Base-by-base conservation (phyloP, 2,113 vertebrate species). In the Ibidorhyncha struthersii region DNA sequence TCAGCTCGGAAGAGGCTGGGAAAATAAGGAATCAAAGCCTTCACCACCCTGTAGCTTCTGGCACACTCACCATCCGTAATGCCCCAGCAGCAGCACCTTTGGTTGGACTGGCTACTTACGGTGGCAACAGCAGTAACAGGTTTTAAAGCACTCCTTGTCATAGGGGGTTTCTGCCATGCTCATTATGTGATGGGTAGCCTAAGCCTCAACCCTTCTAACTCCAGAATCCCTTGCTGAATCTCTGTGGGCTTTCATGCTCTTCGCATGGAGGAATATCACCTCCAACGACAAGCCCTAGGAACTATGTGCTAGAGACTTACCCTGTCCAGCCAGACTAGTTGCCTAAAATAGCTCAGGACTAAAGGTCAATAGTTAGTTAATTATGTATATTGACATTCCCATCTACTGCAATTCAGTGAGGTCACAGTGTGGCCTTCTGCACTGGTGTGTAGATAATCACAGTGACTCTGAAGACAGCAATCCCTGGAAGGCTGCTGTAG, bases 311-410 rank as follows among this genome's bases (percentile, higher is more conserved):
- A 53, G 41, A 1, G 36, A 95, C 43, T 63, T 86, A 76, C 40
- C 29, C 34, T 9, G 18, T 17, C 71, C 30, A 59, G 55, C 47
- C 71, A 0, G 5, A 55, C 41, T 20, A 19, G 30, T 22, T 92
- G 72, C 76, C 71, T 50, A 89, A 96, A 97, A 94, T 84, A 95
- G 63, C 72, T 95, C 80, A 36, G 59, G 69, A 84, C 43, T 55
- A 89, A 86, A 93, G 52, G 92, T 89, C 86, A 92, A 47, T 34
- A 89, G 86, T 61, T 56, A 67, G 71, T 74, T 86, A 90, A 86
- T 81, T 91, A 56, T 52, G 43, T 43, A 41, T 77, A 95, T 82
- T 58, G 89, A 89, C 96, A 86, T 78, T 94, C 80, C 88, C 62
- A 91, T 84, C 80, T 84, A 90, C 86, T 14, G 76, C 72, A 95